A percentile compares a stretch with the other conserved stretches of the same genome.
phyloP scores from a whole-genome alignment of 2,113 vertebrate species.

The Cyanoderma ruficeps region DNA sequence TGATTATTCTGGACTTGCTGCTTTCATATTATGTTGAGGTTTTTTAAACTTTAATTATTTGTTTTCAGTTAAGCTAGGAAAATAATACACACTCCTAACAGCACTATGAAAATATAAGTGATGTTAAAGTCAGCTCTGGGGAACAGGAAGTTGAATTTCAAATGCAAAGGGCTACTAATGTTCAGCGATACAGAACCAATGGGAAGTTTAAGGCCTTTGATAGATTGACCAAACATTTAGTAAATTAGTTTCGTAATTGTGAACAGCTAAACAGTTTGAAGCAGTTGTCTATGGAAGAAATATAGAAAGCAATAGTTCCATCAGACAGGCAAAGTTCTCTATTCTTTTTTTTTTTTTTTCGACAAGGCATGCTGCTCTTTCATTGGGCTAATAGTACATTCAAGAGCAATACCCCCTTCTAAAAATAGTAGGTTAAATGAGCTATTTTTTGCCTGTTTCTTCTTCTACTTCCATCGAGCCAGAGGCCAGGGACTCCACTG shows the following conservation, averaged over 20 bases:
- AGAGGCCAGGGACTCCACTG: background rate
- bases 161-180: background rate
- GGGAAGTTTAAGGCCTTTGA: background rate
- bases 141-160: background rate
- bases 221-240: slow-evolving; percentile 8
- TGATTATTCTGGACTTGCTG: background rate
- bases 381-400: background rate
- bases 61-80: background rate
- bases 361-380: background rate
- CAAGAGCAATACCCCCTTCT: background rate
- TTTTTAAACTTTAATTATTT: background rate
- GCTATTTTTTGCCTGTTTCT: background rate
- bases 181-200: background rate
- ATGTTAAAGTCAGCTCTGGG: background rate
- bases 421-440: background rate
- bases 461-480: background rate
- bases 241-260: background rate
- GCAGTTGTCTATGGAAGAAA: background rate
- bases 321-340: background rate
- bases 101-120: background rate
- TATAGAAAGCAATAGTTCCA: background rate
- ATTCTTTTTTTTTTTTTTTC: background rate
- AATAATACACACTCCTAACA: background rate
- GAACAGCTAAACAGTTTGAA: slow-evolving; percentile 28
- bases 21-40: background rate